Base-by-base conservation (phyloP, 64 coral and sea anemone species). In the Trachythela sp. region DNA sequence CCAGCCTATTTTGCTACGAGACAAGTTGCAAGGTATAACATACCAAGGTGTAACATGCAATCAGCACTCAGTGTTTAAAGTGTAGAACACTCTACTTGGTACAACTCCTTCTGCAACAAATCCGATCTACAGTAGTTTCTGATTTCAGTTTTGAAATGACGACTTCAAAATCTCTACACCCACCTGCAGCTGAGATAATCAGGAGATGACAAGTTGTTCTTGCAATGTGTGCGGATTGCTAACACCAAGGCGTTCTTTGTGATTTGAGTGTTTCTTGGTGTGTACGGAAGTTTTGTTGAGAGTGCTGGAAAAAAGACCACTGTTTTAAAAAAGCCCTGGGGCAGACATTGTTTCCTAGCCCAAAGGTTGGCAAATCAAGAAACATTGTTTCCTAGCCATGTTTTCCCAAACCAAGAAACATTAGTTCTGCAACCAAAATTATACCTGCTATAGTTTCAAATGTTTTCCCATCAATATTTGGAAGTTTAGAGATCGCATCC, bases 401-500 rank as follows among this genome's bases (percentile, higher is more conserved):
- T 27, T 35, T 17, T n/a, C n/a, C n/a, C n/a, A n/a, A n/a, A n/a
- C n/a, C n/a, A n/a, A n/a, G n/a, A n/a, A n/a, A n/a, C n/a, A n/a
- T n/a, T n/a, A n/a, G n/a, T n/a, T n/a, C n/a, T n/a, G n/a, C n/a
- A n/a, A n/a, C n/a, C n/a, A n/a, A n/a, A n/a, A n/a, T n/a, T n/a
- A n/a, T n/a, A 99, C 96, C 96, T 48, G 96, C 96, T 85, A 99
- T 86, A 4, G 93, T 95, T 84, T 99, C 96, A 68, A 99, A 95
- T 39, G 93, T 99, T 43, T 92, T 91, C 4, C 93, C 86, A 59
- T 94, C 91, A 42, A 85, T 72, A 36, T 89, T 42, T 17, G 89
- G 89, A 42, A 99, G 75, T 39, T 39, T 64, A 39, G 89, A 83
- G 22, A 84, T 86, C 42, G 67, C 77, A 13, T 99, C 90, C 0